Percentiles rank a stretch among this genome's conserved stretches.
Evolutionary conservation across 2,888 invertebrate species (phyloP).

Genomic region (Drosophila neotestacea): DNA sequence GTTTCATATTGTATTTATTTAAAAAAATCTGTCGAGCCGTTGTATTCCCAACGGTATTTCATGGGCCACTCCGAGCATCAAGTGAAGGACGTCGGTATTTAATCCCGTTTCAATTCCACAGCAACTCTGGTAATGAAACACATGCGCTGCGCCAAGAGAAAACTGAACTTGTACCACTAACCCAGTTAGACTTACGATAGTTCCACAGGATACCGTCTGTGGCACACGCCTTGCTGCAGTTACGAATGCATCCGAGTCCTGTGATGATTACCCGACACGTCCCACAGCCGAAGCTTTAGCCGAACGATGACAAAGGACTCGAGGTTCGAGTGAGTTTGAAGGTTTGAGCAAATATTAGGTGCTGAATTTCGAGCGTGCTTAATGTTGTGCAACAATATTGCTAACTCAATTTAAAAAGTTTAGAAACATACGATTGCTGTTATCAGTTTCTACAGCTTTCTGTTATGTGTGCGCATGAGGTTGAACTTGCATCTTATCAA

Average conservation of each 20-base stretch:
- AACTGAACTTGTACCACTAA: constrained; percentile 84
- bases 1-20: constrained; percentile 25
- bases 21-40: constrained; percentile 34
- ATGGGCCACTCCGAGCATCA: constrained; percentile 33
- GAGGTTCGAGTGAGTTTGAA: constrained; percentile 45
- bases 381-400: constrained; percentile 51
- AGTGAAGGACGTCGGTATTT: constrained; percentile 35
- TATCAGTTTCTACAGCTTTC: background rate
- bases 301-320: constrained; percentile 26
- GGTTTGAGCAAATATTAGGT: constrained; percentile 5
- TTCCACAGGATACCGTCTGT: constrained; percentile 46
- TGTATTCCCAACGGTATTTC: constrained; percentile 42
- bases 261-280: constrained; percentile 18
- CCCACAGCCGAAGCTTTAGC: constrained; percentile 16
- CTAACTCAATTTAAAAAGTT: constrained; percentile 2
- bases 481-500: constrained; percentile 1
- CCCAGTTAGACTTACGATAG: constrained; percentile 72
- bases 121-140: constrained; percentile 42
- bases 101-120: constrained; percentile 49
- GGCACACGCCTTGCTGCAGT: constrained; percentile 51
- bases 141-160: constrained; percentile 61
- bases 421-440: constrained; percentile 8
- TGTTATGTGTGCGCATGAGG: background rate
- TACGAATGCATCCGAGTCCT: constrained; percentile 50
- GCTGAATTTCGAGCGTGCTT: constrained; percentile 11